Evolutionary conservation across 2,888 invertebrate genomes (phyloP), one percentile per base, ranked within the genome.

Genomic region (Herminia tarsipennalis): DNA sequence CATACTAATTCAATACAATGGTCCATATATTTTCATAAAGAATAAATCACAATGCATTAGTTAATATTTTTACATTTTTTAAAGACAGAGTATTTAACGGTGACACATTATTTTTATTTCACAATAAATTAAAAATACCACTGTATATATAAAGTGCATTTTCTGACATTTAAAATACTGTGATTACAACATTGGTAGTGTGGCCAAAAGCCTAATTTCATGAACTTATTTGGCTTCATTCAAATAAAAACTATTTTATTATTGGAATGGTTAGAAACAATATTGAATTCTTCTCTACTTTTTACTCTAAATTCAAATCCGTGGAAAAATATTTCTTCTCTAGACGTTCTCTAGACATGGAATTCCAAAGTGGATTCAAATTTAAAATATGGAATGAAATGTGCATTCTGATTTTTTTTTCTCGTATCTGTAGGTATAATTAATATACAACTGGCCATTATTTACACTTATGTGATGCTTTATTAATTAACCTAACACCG

Each of bases 11-110:
- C 71, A 81, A 81, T 83, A 83, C 81, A 86, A 87, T 89, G 88
- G 88, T 88, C 89, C 88, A 85, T 88, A 83, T 86, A 86, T 76
- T 85, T 86, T 83, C 80, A 86, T 83, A 85, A 77, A 86, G 83
- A 82, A 78, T 86, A 86, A 87, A 88, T 88, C 89, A 88, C 89
- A 88, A 84, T 88, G 81, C 74, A 83, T 82, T 86, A 82, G 73
- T 83, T 80, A 75, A 70, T 72, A 78, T 73, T 67, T 54, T 77
- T 81, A 81, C 75, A 81, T 63, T 70, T 75, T 78, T 80, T 76
- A 79, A 71, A 80, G 70, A 77, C 64, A 73, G 83, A 85, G 81
- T 85, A 87, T 74, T 81, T 78, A 73, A 73, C 60, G 63, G 68
- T 72, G 72, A 76, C 54, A 76, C 54, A 48, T 37, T 33, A 44